Base-by-base conservation (phyloP, 2,888 invertebrate species). In the Andrena trimmerana region DNA sequence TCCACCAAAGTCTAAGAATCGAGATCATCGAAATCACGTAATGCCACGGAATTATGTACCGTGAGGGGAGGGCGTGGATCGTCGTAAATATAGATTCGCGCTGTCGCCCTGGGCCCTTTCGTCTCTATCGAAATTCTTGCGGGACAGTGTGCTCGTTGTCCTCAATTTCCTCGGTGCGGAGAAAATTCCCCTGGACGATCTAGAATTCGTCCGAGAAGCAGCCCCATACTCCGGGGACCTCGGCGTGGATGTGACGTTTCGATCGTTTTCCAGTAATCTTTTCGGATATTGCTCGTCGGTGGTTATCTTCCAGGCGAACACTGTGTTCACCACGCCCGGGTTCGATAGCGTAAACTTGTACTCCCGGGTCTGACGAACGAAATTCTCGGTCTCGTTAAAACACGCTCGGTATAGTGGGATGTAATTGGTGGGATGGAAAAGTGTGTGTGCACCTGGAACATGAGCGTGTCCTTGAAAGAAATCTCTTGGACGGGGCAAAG, bases 381-480 rank as follows among this genome's bases (percentile, higher is more conserved):
- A 42, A 42, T 42, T 16, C 42, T 13, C 33, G 33, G 33, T 8
- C 8, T 36, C 42, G 42, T 42, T 42, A 3, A 42, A 13, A 13
- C 42, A 42, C 29, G 42, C 70, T 63, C 36, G 16, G 29, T 27
- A 36, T 16, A 13, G 16, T 5, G 1, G 42, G 42, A 42, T 42
- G 4, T 42, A 42, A 42, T 42, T 13, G 42, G 0, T 42, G 13
- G 13, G 42, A 16, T 5, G 16, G 42, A 4, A 5, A 42, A 42
- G 42, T 42, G 42, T 16, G 42, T 42, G 1, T 16, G 42, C 1
- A 16, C 95, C 92, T 95, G 94, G 75, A 94, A 96, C 89, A 96
- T 95, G 84, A 95, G 95, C 0, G 96, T 96, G 84, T 96, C 95
- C 2, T 92, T 92, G 79, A 96, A 94, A 65, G 89, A 66, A 27